A percentile compares a stretch with the other conserved stretches of the same genome.
Evolutionary conservation across 1,140 invertebrate genomes (phyloP).

Genomic region (Pachypeltis micranthus): DNA sequence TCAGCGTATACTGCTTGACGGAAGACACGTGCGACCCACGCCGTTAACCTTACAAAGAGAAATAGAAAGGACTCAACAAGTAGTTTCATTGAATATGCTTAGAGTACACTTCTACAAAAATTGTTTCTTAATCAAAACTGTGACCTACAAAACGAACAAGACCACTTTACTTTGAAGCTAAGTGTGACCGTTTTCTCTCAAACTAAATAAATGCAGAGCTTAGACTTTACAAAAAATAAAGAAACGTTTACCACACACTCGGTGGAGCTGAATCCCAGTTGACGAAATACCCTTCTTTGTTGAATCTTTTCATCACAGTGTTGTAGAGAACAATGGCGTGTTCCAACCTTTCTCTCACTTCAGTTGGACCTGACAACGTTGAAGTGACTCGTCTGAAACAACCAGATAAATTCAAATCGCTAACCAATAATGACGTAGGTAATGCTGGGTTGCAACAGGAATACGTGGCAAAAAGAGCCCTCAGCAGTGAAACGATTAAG

Average conservation of each 20-base stretch:
- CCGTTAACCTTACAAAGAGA: conserved; percentile 36
- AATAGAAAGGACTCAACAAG: not conserved
- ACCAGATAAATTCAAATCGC: no score
- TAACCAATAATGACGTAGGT: no score
- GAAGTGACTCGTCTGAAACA: not conserved
- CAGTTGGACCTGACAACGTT: conserved; percentile 20
- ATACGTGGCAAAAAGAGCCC: no score
- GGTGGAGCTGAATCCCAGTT: conserved; percentile 37
- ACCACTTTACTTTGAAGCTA: no score
- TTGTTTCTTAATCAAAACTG: no score
- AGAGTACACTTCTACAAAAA: no score
- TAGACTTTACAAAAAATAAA: not conserved
- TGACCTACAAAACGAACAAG: no score
- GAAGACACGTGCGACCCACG: conserved; percentile 37
- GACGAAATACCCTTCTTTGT: conserved; percentile 35
- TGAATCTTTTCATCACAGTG: conserved; percentile 36
- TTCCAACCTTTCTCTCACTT: conserved; percentile 32
- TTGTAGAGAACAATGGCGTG: conserved; percentile 38
- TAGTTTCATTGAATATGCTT: not conserved
- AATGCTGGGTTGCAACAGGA: no score
- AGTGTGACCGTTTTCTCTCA: no score
- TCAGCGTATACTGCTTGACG: conserved; percentile 39
- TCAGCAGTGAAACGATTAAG: no score
- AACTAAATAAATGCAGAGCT: no score
- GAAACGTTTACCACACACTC: conserved; percentile 37